Conservation (phyloP, 2,113 vertebrate genomes). For the Phoxinus phoxinus region DNA sequence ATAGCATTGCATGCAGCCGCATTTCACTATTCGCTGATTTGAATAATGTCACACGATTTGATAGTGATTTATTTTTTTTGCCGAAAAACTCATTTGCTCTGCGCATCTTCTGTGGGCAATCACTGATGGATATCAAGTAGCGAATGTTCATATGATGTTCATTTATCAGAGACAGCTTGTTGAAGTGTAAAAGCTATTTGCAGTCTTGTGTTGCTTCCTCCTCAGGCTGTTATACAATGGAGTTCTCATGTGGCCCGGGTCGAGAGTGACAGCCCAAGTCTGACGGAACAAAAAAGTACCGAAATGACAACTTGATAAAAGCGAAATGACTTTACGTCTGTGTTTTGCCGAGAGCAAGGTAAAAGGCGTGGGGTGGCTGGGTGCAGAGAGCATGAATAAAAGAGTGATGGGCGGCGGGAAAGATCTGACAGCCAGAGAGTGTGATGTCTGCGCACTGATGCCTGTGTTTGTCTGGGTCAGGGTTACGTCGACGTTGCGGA, state of each 20-base stretch:
- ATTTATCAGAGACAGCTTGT: slow-evolving; percentile 64
- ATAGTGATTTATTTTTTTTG: slow-evolving; percentile 41
- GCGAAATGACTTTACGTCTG: slow-evolving; percentile 68
- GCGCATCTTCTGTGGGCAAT: slow-evolving; percentile 57
- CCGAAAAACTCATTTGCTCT: slow-evolving; percentile 43
- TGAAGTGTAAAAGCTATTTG: slow-evolving; percentile 63
- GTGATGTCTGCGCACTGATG: slow-evolving; percentile 50
- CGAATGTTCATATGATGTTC: slow-evolving; percentile 65
- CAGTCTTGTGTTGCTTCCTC: slow-evolving; percentile 62
- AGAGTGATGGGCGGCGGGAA: slow-evolving; percentile 21
- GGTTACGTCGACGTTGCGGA: slow-evolving; percentile 43
- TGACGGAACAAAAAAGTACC: slow-evolving; percentile 56
- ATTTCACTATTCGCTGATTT: slow-evolving; percentile 35
- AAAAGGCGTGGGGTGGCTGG: slow-evolving; percentile 56
- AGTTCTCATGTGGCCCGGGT: slow-evolving; percentile 52
- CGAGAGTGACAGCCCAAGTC: slow-evolving; percentile 61
- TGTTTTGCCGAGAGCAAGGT: slow-evolving; percentile 71
- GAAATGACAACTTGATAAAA: slow-evolving; percentile 79
- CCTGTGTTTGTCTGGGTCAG: slow-evolving; percentile 62
- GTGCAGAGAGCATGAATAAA: slow-evolving; percentile 52
- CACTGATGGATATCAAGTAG: slow-evolving; percentile 52
- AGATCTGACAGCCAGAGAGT: slow-evolving; percentile 42
- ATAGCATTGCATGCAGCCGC: slow-evolving; percentile 22
- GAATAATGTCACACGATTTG: slow-evolving; percentile 46
- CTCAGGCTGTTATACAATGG: slow-evolving; percentile 63